A percentile compares a stretch with the other conserved stretches of the same genome.
phyloP scores from a whole-genome alignment of 2,113 vertebrate species.

The Pluvianellus socialis region DNA sequence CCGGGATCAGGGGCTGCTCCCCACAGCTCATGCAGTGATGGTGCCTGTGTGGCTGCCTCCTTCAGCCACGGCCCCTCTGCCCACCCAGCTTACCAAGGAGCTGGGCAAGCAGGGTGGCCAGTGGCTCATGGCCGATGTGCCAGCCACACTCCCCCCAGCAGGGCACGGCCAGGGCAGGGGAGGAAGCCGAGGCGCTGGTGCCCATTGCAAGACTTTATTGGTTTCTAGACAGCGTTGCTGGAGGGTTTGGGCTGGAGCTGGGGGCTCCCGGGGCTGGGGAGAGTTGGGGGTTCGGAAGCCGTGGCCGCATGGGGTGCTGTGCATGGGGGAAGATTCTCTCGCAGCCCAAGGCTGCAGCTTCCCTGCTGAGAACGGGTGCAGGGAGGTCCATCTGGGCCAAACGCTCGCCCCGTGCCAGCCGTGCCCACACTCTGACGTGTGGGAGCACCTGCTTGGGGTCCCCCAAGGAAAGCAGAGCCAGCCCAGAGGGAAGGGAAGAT shows the following conservation, averaged over 20 bases:
- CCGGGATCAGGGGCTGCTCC: neutral
- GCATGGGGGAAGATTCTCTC: fast-evolving
- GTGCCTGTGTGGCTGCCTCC: neutral
- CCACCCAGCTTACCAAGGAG: neutral
- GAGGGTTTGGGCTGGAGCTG: neutral
- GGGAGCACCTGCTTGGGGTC: neutral
- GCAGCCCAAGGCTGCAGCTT: neutral
- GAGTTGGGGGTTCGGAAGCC: neutral
- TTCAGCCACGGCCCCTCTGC: neutral
- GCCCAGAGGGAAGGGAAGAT: neutral
- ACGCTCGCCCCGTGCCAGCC: neutral
- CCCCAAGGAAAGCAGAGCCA: neutral
- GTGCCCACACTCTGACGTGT: neutral
- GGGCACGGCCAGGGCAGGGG: neutral
- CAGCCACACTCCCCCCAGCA: fast-evolving
- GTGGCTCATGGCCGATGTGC: neutral
- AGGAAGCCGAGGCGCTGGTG: neutral
- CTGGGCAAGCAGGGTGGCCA: neutral
- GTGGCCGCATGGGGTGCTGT: neutral
- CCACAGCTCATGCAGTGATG: neutral
- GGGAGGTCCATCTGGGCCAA: neutral
- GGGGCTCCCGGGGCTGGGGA: neutral
- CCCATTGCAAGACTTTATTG: neutral
- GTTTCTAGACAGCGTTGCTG: neutral
- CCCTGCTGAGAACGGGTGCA: neutral